Evolutionary conservation across 2,888 invertebrate species (phyloP).

Genomic region (Tethea ocularis): DNA sequence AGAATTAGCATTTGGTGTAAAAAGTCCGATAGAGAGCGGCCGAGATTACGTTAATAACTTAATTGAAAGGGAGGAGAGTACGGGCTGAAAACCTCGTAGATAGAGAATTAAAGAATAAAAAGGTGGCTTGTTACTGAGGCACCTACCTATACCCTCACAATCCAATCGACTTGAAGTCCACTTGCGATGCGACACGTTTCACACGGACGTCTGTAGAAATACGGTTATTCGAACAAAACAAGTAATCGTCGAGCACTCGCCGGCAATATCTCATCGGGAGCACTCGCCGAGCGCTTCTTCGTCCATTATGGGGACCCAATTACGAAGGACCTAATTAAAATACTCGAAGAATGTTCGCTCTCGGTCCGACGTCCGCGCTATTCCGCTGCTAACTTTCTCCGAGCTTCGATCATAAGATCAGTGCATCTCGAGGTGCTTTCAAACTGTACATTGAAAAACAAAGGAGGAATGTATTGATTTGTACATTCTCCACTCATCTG

Average conservation of each 20-base stretch:
- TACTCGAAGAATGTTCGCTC: constrained; percentile 34
- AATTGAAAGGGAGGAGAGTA: constrained; percentile 30
- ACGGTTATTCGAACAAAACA: constrained; percentile 16
- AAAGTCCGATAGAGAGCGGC: constrained; percentile 22
- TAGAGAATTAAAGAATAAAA: constrained; percentile 4
- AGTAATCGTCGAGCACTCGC: constrained; percentile 21
- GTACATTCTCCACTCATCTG: too few relatives aligned
- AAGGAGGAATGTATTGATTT: too few relatives aligned
- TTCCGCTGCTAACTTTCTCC: constrained; percentile 9
- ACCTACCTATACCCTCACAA: too few relatives aligned
- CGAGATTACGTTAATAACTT: constrained; percentile 38
- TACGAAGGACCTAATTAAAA: constrained; percentile 50
- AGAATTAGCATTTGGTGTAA: constrained; percentile 44
- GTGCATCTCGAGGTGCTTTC: background rate
- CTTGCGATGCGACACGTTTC: background rate
- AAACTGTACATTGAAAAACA: background rate
- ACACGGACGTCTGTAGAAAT: too few relatives aligned
- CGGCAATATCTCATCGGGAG: constrained; percentile 30
- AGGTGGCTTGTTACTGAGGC: background rate
- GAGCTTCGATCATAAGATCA: constrained; percentile 14
- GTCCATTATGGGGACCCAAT: constrained; percentile 34
- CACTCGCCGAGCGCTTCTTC: constrained; percentile 10
- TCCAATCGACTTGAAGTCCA: background rate
- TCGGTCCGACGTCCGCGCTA: constrained; percentile 3
- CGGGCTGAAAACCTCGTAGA: constrained; percentile 12